Evolutionary conservation across 2,113 vertebrate genomes (phyloP).

Genomic region (Cynopterus brachyotis): DNA sequence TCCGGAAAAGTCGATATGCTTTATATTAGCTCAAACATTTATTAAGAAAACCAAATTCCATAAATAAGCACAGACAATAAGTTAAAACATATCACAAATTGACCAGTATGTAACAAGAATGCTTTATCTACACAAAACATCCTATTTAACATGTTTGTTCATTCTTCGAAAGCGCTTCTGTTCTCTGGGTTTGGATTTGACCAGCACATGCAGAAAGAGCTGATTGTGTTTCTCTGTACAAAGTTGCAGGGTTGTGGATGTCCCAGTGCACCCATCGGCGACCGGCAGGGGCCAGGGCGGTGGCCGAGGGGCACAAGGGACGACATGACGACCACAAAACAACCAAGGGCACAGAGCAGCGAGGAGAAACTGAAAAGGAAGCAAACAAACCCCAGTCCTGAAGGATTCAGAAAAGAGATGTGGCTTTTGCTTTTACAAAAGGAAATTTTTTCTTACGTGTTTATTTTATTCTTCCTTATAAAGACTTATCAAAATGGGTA

Average conservation of each 20-base stretch:
- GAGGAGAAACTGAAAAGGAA: constrained; percentile 63
- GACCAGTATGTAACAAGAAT: constrained; percentile 97
- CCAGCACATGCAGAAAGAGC: constrained; percentile 95
- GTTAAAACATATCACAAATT: constrained; percentile 98
- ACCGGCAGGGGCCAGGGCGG: constrained; percentile 79
- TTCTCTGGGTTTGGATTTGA: constrained; percentile 86
- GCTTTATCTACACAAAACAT: constrained; percentile 99
- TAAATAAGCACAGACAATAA: constrained; percentile 98
- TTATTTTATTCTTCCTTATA: constrained; percentile 63
- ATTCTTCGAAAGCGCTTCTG: constrained; percentile 89
- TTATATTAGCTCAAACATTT: constrained; percentile 96
- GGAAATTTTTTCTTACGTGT: constrained; percentile 44
- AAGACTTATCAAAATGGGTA: constrained; percentile 79
- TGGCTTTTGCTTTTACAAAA: constrained; percentile 74
- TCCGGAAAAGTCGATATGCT: constrained; percentile 93
- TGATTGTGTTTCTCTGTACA: constrained; percentile 84
- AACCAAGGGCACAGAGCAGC: constrained; percentile 78
- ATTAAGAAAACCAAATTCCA: constrained; percentile 95
- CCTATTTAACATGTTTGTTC: constrained; percentile 95
- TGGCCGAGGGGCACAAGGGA: constrained; percentile 78
- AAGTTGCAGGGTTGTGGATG: constrained; percentile 82
- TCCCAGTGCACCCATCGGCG: constrained; percentile 75
- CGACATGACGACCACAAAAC: constrained; percentile 79
- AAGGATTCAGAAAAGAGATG: constrained; percentile 77
- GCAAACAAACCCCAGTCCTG: constrained; percentile 69